phyloP scores from a whole-genome alignment of 2,888 invertebrate genomes.

The Lapara coniferarum region DNA sequence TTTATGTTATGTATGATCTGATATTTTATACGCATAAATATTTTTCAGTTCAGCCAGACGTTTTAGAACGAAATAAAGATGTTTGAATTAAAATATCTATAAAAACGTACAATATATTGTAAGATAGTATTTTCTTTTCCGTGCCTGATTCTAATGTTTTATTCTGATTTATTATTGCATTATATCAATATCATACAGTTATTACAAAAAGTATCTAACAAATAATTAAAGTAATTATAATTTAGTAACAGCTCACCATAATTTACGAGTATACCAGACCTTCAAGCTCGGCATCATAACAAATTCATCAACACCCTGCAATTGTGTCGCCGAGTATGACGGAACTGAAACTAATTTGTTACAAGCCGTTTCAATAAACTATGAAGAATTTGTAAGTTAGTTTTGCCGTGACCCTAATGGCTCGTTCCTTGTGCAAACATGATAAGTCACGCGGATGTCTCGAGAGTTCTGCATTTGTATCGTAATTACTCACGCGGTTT shows the following conservation, averaged over 20 bases:
- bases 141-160: no score
- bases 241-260: not conserved
- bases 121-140: no score
- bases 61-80: no score
- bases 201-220: not conserved
- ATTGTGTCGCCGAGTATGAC: not conserved
- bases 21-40: not conserved
- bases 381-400: slow-evolving; percentile 55
- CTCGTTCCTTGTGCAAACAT: slow-evolving; percentile 64
- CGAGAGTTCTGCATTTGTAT: slow-evolving; percentile 66
- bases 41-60: no score
- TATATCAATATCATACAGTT: not conserved
- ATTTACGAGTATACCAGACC: not conserved
- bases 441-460: slow-evolving; percentile 54
- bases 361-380: slow-evolving; percentile 61
- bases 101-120: no score
- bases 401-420: slow-evolving; percentile 68
- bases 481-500: slow-evolving; percentile 60
- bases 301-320: not conserved
- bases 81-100: no score
- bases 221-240: not conserved
- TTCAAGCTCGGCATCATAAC: not conserved
- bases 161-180: not conserved
- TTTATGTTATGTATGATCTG: no score
- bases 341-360: slow-evolving; percentile 64